Conservation (phyloP, 2,888 invertebrate species). For the Tribolium freemani region DNA sequence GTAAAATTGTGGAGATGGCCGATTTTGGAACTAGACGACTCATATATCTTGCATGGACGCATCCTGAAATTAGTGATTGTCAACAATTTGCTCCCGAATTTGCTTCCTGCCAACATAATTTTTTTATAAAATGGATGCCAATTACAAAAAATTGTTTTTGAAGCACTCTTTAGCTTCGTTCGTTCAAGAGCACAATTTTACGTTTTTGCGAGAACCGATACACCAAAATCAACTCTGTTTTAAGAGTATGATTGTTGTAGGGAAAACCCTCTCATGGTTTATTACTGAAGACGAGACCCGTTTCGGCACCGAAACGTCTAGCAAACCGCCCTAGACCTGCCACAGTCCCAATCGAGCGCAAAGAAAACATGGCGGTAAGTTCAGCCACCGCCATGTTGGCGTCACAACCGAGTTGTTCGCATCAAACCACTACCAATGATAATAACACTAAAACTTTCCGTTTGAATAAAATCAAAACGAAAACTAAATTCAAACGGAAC, state of each 20-base stretch:
- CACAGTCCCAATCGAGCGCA: slow-evolving; percentile 60
- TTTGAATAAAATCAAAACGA: slow-evolving; percentile 54
- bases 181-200: neutral
- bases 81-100: no score
- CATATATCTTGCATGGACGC: no score
- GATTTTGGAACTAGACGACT: no score
- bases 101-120: no score
- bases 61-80: no score
- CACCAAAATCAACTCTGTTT: slow-evolving; percentile 24
- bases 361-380: slow-evolving; percentile 59
- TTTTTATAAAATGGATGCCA: no score
- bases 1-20: no score
- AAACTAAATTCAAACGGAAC: slow-evolving; percentile 54
- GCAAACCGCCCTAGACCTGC: slow-evolving; percentile 47
- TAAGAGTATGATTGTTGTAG: slow-evolving; percentile 64
- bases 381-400: slow-evolving; percentile 32
- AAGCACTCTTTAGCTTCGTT: neutral
- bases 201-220: neutral
- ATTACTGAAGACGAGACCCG: slow-evolving; percentile 55
- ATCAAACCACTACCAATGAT: slow-evolving; percentile 23
- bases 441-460: slow-evolving; percentile 49
- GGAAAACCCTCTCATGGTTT: slow-evolving; percentile 58
- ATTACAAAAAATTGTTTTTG: no score
- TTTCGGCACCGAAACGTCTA: slow-evolving; percentile 50
- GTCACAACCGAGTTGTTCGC: slow-evolving; percentile 59